Base-by-base conservation (phyloP, 2,113 vertebrate species). In the Vimba vimba region DNA sequence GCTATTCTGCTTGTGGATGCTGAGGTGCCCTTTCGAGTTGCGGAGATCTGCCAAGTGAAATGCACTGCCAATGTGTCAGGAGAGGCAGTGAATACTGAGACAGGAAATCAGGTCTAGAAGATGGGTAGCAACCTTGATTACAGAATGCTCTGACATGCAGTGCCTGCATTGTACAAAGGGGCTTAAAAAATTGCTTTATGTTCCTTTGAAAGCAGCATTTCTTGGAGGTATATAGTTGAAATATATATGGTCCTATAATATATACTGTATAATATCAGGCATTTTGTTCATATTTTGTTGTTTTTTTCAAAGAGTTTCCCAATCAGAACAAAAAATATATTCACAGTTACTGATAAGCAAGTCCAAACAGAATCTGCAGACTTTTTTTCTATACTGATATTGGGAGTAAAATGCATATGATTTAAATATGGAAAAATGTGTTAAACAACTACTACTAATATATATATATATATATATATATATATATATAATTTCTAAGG, bases 41-140 rank as follows among this genome's bases (percentile, higher is more conserved):
- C 84, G 80, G 85, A 88, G 87, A 93, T 93, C 92, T 91, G 93
- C 93, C 93, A 93, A 93, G 92, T 90, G 85, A 90, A 93, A 93
- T 91, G 81, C 76, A 87, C 86, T 93, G 93, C 92, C 93, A 94
- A 85, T 69, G 19, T 91, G 86, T 91, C 92, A 86, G 89, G 89
- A 91, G 89, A 88, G 91, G 90, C 91, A 83, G 87, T 86, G 92
- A 94, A 94, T 93, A 94, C 93, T 36, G 91, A 93, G 88, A 92
- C 91, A 89, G 83, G 88, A 91, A 92, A 86, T 91, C 85, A 92
- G 89, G 91, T 91, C 88, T 86, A 88, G 71, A 88, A 78, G 90
- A 90, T 88, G 88, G 91, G 82, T 78, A 81, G 89, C 92, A 90
- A 92, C 93, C 92, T 94, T 93, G 90, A 93, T 91, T 89, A 81